Conservation (phyloP, 2,113 vertebrate species). For the Nanorana parkeri region DNA sequence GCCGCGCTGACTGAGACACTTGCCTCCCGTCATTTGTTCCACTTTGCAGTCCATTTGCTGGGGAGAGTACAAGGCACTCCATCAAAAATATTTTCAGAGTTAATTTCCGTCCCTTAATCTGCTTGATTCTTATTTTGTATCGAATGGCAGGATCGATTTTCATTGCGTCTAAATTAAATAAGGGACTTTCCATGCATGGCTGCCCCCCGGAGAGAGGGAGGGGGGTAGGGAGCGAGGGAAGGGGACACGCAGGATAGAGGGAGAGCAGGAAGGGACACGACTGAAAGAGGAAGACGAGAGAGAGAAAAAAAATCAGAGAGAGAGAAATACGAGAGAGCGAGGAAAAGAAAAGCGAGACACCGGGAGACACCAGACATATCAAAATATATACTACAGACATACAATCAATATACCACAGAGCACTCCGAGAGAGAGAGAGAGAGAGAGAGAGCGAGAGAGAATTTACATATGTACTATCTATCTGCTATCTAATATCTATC, state of each 20-base stretch:
- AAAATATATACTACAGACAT: too few species aligned
- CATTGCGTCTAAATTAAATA: slow-evolving; percentile 94
- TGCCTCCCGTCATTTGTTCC: slow-evolving; percentile 97
- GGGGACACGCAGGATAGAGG: slow-evolving; percentile 20
- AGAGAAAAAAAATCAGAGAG: slow-evolving; percentile 19
- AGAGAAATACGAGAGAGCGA: slow-evolving; percentile 19
- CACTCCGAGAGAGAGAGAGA: too few species aligned
- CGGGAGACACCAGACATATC: too few species aligned
- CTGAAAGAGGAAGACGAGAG: neutral
- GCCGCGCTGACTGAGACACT: slow-evolving; percentile 85
- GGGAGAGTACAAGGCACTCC: slow-evolving; percentile 90
- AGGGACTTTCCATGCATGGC: slow-evolving; percentile 72
- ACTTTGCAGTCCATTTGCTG: slow-evolving; percentile 96
- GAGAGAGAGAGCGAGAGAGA: too few species aligned
- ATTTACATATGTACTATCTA: too few species aligned
- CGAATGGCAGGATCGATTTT: slow-evolving; percentile 94
- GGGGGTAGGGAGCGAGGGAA: slow-evolving; percentile 59
- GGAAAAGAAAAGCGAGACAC: too few species aligned
- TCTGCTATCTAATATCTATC: too few species aligned
- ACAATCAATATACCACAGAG: too few species aligned
- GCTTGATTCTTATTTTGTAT: slow-evolving; percentile 93
- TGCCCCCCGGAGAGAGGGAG: slow-evolving; percentile 71
- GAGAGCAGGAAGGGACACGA: slow-evolving; percentile 12
- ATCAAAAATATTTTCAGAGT: slow-evolving; percentile 96
- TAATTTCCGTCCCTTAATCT: slow-evolving; percentile 94